Evolutionary conservation across 2,888 invertebrate genomes (phyloP).

Genomic region (Belgica antarctica): DNA sequence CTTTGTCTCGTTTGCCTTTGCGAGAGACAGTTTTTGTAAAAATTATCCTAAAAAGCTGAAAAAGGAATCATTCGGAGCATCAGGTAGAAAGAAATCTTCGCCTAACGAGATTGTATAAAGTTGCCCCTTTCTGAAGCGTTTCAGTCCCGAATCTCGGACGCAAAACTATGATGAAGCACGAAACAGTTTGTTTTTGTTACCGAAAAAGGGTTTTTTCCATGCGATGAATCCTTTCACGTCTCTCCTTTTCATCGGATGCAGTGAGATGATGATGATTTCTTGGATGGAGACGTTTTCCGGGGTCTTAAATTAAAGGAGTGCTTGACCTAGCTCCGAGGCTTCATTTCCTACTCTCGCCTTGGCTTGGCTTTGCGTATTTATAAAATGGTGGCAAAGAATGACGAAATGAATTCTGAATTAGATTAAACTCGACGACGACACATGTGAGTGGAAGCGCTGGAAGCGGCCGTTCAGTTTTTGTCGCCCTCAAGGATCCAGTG

Average conservation of each 20-base stretch:
- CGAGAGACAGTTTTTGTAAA: constrained; percentile 5
- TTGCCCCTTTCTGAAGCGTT: neutral
- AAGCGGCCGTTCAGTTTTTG: neutral
- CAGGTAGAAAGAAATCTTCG: constrained; percentile 6
- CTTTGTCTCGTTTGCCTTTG: neutral
- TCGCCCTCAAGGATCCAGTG: neutral
- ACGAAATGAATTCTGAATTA: neutral
- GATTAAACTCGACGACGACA: neutral
- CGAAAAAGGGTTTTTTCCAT: constrained; percentile 10
- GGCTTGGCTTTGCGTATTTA: neutral
- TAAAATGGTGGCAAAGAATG: constrained; percentile 7
- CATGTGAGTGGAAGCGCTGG: neutral
- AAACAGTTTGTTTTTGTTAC: neutral
- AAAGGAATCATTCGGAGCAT: constrained; percentile 9
- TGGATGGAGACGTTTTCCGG: neutral
- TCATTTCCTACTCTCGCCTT: no score
- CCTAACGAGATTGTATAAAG: neutral
- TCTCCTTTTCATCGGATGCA: neutral
- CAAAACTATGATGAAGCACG: neutral
- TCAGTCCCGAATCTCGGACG: neutral
- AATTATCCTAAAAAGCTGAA: no score
- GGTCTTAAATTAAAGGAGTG: neutral
- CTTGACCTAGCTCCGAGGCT: neutral
- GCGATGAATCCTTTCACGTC: neutral
- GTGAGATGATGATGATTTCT: neutral